These are phyloP conservation scores for Drosophila lutescens DNA, from an alignment of 2,888 invertebrate genomes.

Conservation along the genomic window DNA sequence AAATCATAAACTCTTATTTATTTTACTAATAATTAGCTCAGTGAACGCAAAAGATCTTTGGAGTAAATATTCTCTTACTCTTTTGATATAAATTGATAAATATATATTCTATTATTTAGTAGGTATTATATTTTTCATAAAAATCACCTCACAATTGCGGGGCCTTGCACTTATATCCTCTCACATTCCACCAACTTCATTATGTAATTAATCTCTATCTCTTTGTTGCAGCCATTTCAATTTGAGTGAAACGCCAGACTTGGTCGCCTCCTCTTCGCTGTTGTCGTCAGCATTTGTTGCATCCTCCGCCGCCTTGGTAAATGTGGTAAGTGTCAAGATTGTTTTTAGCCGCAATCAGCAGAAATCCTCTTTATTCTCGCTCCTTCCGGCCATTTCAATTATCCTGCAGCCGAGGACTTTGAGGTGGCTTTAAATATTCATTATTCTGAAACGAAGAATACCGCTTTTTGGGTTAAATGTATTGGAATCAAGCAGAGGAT, in stretches of 20 bases:
- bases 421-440: neutral
- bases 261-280: constrained; percentile 12
- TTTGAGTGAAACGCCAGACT: constrained; percentile 42
- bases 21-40: no score
- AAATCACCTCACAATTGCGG: neutral
- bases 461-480: neutral
- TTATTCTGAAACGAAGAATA: neutral
- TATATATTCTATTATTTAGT: no score
- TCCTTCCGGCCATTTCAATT: neutral
- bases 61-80: no score
- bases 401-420: neutral
- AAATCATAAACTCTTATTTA: neutral
- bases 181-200: neutral
- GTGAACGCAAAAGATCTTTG: no score
- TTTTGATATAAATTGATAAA: no score
- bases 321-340: constrained; percentile 40
- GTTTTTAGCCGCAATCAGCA: constrained; percentile 2
- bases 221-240: constrained; percentile 55
- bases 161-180: neutral
- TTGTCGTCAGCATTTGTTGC: constrained; percentile 20
- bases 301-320: constrained; percentile 48
- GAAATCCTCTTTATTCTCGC: neutral
- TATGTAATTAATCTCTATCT: constrained; percentile 14
- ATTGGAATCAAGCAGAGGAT: neutral
- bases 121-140: no score